phyloP scores from a whole-genome alignment of 2,888 invertebrate genomes.

The Rhingia campestris region DNA sequence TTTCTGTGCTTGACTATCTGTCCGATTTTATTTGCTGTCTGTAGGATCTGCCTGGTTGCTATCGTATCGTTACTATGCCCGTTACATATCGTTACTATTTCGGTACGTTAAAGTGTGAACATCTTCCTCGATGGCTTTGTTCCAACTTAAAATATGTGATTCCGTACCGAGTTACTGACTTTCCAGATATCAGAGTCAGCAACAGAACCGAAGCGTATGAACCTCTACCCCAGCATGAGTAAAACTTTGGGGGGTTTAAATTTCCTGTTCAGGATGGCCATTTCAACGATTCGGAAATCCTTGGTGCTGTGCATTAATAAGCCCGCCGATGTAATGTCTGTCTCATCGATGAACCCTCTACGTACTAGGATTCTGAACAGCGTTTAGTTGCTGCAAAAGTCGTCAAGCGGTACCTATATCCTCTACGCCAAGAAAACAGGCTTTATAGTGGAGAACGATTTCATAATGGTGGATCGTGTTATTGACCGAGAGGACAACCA shows the following conservation, averaged over 20 bases:
- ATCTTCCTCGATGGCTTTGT: conserved; percentile 99
- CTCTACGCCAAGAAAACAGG: conserved; percentile 99
- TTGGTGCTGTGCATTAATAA: conserved; percentile 97
- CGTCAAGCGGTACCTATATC: conserved; percentile 99
- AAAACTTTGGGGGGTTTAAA: conserved; percentile 90
- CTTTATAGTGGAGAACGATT: conserved; percentile 99
- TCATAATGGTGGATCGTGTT: conserved; percentile 99
- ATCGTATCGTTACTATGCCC: conserved; percentile 99
- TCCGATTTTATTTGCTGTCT: conserved; percentile 99
- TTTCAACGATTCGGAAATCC: conserved; percentile 99
- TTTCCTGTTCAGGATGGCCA: conserved; percentile 93
- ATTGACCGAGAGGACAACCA: conserved; percentile 99
- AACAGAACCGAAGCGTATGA: conserved; percentile 97
- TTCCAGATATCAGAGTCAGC: conserved; percentile 98
- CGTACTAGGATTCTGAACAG: conserved; percentile 99
- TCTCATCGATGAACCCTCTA: conserved; percentile 99
- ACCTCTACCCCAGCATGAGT: conserved; percentile 96
- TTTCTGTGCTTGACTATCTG: conserved; percentile 98
- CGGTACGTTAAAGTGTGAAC: conserved; percentile 99
- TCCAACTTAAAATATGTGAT: conserved; percentile 99
- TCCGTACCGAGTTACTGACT: conserved; percentile 97
- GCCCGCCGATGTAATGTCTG: conserved; percentile 99
- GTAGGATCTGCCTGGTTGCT: conserved; percentile 99
- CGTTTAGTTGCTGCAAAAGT: conserved; percentile 99
- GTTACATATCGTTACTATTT: no score